A percentile compares a stretch with the other conserved stretches of the same genome.
phyloP scores from a whole-genome alignment of 1,140 invertebrate genomes.

The Nilaparvata lugens region DNA sequence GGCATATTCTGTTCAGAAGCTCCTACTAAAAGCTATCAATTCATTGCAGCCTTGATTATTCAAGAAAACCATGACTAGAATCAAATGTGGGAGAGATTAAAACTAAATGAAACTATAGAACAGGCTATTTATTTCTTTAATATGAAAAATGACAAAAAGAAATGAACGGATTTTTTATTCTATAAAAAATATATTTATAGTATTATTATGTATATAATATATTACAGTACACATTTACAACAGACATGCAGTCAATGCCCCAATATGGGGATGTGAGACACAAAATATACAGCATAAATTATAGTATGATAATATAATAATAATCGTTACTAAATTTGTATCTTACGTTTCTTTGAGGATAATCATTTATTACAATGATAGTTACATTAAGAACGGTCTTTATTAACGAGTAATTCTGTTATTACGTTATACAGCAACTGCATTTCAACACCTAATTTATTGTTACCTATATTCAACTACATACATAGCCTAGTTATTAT shows the following conservation, averaged over 20 bases:
- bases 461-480: too few relatives aligned
- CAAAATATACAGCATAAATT: conserved; percentile 15
- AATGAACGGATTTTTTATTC: too few relatives aligned
- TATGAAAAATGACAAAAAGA: too few relatives aligned
- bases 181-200: conserved; percentile 14
- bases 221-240: conserved; percentile 24
- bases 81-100: too few relatives aligned
- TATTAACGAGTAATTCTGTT: conserved; percentile 6
- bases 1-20: too few relatives aligned
- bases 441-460: too few relatives aligned
- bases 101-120: too few relatives aligned
- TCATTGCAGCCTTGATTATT: too few relatives aligned
- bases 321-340: conserved; percentile 5
- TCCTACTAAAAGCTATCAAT: too few relatives aligned
- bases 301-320: conserved; percentile 14
- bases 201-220: conserved; percentile 25
- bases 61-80: too few relatives aligned
- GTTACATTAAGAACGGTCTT: neutral
- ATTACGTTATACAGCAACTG: neutral
- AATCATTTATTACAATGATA: neutral
- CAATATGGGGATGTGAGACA: conserved; percentile 20
- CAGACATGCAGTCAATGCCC: conserved; percentile 17
- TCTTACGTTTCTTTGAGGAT: conserved; percentile 1
- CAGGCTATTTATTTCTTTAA: too few relatives aligned
- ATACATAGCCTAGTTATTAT: too few relatives aligned